phyloP scores from a whole-genome alignment of 2,113 vertebrate species.

The Cyanocitta stelleri region DNA sequence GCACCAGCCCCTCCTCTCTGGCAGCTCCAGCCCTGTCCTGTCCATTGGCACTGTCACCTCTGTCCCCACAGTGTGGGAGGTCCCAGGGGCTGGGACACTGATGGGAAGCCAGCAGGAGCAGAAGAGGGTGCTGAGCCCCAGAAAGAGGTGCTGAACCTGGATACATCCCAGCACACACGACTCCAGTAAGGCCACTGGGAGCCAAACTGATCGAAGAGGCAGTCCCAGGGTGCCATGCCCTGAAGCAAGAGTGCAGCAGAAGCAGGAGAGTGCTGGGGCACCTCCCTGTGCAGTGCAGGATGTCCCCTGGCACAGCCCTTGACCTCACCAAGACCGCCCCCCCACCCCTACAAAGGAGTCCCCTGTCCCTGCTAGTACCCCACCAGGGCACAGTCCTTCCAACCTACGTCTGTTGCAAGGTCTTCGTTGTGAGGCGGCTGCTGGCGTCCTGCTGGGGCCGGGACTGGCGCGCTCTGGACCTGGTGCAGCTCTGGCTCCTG shows the following conservation, averaged over 20 bases:
- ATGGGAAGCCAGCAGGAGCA: not conserved
- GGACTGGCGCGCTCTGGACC: not conserved
- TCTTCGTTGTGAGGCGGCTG: not conserved
- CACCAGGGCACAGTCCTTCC: not conserved
- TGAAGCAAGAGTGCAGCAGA: not conserved
- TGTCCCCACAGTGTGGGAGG: not conserved
- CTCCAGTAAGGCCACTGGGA: accelerated
- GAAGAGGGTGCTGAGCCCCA: accelerated
- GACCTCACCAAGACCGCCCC: not conserved
- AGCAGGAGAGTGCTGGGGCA: not conserved
- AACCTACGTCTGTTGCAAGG: not conserved
- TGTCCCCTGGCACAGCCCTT: not conserved
- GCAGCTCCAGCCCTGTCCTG: not conserved
- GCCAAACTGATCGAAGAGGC: accelerated
- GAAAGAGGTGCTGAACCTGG: not conserved
- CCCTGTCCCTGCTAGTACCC: not conserved
- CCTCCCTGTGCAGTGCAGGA: not conserved
- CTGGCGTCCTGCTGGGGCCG: not conserved
- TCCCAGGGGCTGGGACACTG: not conserved
- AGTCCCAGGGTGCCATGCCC: accelerated
- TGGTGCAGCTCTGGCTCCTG: not conserved
- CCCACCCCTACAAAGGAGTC: not conserved
- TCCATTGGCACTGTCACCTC: not conserved
- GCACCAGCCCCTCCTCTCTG: accelerated
- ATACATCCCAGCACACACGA: accelerated